Base-by-base conservation (phyloP, 2,888 invertebrate genomes). In the Cyrtodaria siliqua region DNA sequence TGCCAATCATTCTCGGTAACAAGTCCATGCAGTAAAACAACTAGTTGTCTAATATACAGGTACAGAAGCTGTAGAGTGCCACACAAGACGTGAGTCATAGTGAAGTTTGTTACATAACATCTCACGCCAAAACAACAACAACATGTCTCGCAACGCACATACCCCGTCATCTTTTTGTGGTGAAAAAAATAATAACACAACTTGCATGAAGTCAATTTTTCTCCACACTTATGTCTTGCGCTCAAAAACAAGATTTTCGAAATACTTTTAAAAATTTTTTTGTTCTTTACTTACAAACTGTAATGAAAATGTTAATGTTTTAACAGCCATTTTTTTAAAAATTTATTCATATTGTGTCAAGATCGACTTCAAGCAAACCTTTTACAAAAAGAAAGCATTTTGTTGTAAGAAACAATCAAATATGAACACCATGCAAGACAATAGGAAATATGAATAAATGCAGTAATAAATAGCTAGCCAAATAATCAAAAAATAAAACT, bases 401-500 rank as follows among this genome's bases (percentile, higher is more conserved):
- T 40, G 56, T 56, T 56, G 33, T 20, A 29, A 60, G 26, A 49
- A 55, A 56, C 60, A 72, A 72, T 53, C 27, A 66, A 64, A 60
- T 67, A 59, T 40, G 56, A 73, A 68, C 62, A 29, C 42, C 68
- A 74, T 74, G 63, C 63, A 74, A 62, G 68, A 50, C 63, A 68
- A 38, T 73, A 33, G 61, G 55, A 50, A 55, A 56, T 8, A 23
- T 23, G 14, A 40, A 33, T 42, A 66, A 55, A 55, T 60, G 49
- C 69, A 77, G 38, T 47, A 55, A 60, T 29, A 20, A 67, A 71
- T 66, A 81, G 76, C 80, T 75, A 79, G 79, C 75, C 75, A 72
- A 66, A 67, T 38, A 71, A 49, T 49, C 49, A n/a, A 53, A 64
- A 56, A 50, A 62, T 50, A 23, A 62, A 53, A 63, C 24, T 16